Percentiles rank a stretch among this genome's conserved stretches.
Conservation (phyloP, 1,140 invertebrate species). For the Bombus soroeensis region DNA sequence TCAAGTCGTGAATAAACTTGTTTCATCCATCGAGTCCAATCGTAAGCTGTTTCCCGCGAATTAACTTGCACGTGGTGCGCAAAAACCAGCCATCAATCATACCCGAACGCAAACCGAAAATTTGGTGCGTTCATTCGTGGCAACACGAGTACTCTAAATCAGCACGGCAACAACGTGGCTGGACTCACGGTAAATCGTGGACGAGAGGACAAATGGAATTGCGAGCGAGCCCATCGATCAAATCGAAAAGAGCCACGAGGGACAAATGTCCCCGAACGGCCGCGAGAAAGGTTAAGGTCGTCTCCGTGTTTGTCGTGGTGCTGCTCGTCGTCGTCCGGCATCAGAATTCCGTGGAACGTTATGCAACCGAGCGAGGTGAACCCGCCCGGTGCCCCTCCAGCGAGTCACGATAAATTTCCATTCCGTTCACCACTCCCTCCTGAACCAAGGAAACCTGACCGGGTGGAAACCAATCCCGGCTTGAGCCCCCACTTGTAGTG, state of each 20-base stretch:
- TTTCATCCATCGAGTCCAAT: neutral
- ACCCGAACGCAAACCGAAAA: neutral
- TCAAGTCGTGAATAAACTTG: neutral
- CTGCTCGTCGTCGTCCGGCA: slow-evolving; percentile 10
- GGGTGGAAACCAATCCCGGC: too few relatives aligned
- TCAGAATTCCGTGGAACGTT: slow-evolving; percentile 59
- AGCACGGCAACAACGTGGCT: neutral
- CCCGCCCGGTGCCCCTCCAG: slow-evolving; percentile 36
- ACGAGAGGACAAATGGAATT: slow-evolving; percentile 16
- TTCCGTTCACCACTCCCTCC: slow-evolving; percentile 70
- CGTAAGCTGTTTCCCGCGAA: neutral
- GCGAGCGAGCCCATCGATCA: slow-evolving; percentile 31
- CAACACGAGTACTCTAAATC: neutral
- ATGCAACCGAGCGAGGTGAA: slow-evolving; percentile 49
- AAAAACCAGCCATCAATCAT: slow-evolving; percentile 7
- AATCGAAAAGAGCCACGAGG: neutral
- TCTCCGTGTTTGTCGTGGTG: neutral
- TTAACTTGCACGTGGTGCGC: neutral
- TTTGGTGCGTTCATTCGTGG: neutral
- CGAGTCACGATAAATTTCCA: slow-evolving; percentile 71
- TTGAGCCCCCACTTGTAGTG: too few relatives aligned
- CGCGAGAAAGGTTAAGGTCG: slow-evolving; percentile 39
- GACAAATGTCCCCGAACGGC: slow-evolving; percentile 27
- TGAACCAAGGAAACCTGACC: slow-evolving; percentile 62
- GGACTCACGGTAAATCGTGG: neutral